phyloP scores from a whole-genome alignment of 2,888 invertebrate genomes.

The Acrobasis repandana region DNA sequence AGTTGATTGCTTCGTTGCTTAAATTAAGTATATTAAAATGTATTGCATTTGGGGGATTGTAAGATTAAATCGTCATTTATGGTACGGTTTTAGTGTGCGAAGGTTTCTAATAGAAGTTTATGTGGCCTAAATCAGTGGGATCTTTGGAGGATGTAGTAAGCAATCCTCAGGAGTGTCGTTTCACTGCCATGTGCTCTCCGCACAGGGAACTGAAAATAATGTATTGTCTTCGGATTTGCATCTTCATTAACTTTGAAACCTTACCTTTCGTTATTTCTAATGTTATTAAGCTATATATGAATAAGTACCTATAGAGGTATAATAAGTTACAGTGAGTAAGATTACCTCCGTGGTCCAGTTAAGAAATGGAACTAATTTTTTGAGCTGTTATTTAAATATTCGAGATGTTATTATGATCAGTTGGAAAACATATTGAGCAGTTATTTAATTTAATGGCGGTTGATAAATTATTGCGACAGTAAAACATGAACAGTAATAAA shows the following conservation, averaged over 20 bases:
- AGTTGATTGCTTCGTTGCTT: constrained; percentile 30
- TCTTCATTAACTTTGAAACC: constrained; percentile 42
- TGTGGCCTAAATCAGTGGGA: not conserved
- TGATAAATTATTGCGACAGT: too few species aligned
- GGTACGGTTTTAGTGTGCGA: not conserved
- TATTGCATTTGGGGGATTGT: not conserved
- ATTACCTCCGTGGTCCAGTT: too few species aligned
- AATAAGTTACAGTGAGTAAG: too few species aligned
- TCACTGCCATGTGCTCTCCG: constrained; percentile 33
- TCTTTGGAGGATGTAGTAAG: constrained; percentile 55
- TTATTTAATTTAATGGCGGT: too few species aligned
- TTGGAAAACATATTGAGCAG: too few species aligned
- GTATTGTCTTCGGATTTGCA: constrained; percentile 54
- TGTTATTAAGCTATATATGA: too few species aligned
- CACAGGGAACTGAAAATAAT: constrained; percentile 53
- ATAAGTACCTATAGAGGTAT: too few species aligned
- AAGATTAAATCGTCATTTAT: not conserved
- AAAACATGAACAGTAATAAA: too few species aligned
- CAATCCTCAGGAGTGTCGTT: constrained; percentile 60
- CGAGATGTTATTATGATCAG: too few species aligned
- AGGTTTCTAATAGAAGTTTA: not conserved
- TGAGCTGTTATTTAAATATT: too few species aligned
- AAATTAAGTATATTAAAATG: not conserved
- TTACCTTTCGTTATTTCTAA: too few species aligned
- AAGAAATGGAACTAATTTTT: too few species aligned